A percentile compares a stretch with the other conserved stretches of the same genome.
These are phyloP conservation scores for Drosophila acutilabella DNA, from an alignment of 2,888 invertebrate genomes.

Conservation along the genomic window DNA sequence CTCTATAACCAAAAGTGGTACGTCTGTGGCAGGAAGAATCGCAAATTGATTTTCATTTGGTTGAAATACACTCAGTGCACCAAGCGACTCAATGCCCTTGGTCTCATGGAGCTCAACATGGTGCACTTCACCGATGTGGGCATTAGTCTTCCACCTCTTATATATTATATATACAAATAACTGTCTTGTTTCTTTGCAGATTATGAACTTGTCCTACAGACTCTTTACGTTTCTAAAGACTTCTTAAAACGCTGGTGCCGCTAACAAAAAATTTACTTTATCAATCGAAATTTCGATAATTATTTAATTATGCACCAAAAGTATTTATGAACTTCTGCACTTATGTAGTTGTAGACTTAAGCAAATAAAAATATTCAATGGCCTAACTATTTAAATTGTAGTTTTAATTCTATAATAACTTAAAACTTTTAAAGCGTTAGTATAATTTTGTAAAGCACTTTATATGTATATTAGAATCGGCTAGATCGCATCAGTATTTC, in stretches of 20 bases:
- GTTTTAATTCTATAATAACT: too few species aligned
- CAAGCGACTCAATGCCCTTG: constrained; percentile 46
- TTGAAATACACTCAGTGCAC: constrained; percentile 45
- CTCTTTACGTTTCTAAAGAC: constrained; percentile 67
- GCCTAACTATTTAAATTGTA: too few species aligned
- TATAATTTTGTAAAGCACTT: too few species aligned
- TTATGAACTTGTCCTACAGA: constrained; percentile 60
- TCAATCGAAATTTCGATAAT: neutral
- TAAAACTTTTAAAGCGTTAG: too few species aligned
- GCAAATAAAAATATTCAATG: too few species aligned
- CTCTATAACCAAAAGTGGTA: constrained; percentile 61
- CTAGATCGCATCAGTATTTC: too few species aligned
- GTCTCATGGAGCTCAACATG: constrained; percentile 62
- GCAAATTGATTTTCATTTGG: constrained; percentile 61
- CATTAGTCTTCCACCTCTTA: neutral
- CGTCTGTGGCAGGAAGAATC: constrained; percentile 41
- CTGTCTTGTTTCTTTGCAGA: constrained; percentile 30
- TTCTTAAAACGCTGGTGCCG: neutral
- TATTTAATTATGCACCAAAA: neutral
- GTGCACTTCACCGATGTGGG: constrained; percentile 64
- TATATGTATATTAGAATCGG: too few species aligned
- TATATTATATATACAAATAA: too few species aligned
- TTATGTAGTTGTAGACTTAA: too few species aligned
- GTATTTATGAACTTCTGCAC: too few species aligned
- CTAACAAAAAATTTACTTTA: neutral